Base-by-base conservation (phyloP, 2,888 invertebrate species). In the Andrena bucephala region DNA sequence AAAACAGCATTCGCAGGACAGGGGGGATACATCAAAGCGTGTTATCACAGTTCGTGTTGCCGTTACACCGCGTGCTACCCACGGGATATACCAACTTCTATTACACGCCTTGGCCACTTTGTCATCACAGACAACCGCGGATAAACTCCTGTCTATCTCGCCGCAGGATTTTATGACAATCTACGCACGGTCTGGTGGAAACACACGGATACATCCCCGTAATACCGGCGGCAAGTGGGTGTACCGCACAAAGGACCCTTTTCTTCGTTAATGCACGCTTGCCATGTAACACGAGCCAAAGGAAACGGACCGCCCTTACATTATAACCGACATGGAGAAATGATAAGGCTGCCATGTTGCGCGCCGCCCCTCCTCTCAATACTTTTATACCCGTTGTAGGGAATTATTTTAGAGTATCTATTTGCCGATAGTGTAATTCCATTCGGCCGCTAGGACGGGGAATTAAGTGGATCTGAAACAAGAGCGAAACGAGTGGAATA, bases 21-120 rank as follows among this genome's bases (percentile, higher is more conserved):
- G 24, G 24, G 67, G 5, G 29, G 66, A 57, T 50, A 65, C 60
- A 33, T 60, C 16, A 1, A n/a, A 24, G 68, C 42, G 5, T 48
- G 54, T 77, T 62, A 72, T 67, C 78, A 62, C 48, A 62, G 67
- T 57, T 81, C 20, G n/a, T 50, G 31, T 54, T n/a, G 24, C 20
- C 48, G 50, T 67, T 29, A 54, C n/a, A 6, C 20, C 24, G n/a
- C 62, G 33, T 42, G 62, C 60, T 27, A n/a, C 33, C 31, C 48
- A 42, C 16, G 1, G 27, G 10, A 57, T 52, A 52, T 29, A 24
- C 31, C 31, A 31, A 77, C 57, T 54, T 72, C 72, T 77, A 59
- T 62, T 67, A 68, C 67, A 24, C 8, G 62, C 13, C 67, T 62
- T 36, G 16, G 57, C 57, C 62, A 67, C 67, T 77, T 63, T 50